These are phyloP conservation scores for Gerris buenoi DNA, from an alignment of 1,140 invertebrate genomes.

Conservation along the genomic window DNA sequence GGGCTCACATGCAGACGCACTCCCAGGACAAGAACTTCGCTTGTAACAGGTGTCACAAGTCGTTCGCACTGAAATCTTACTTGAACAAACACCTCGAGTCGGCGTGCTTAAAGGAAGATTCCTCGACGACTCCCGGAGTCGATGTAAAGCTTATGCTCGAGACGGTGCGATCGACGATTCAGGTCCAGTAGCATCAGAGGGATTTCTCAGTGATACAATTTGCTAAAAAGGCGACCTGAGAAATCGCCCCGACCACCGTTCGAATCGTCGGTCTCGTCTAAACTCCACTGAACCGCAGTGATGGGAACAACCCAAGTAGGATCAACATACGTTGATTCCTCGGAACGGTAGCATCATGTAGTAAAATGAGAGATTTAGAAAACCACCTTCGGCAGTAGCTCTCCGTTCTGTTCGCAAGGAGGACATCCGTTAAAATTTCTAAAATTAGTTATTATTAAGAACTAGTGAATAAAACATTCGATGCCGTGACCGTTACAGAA, in stretches of 20 bases:
- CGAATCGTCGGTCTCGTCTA: not conserved
- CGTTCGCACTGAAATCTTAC: constrained; percentile 92
- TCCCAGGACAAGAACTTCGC: constrained; percentile 78
- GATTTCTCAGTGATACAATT: constrained; percentile 22
- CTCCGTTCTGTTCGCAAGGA: not conserved
- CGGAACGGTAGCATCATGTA: not conserved
- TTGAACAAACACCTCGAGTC: constrained; percentile 93
- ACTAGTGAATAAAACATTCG: too few relatives aligned
- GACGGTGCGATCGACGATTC: constrained; percentile 15
- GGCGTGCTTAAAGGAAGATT: constrained; percentile 41
- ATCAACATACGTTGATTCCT: not conserved
- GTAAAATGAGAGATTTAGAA: not conserved
- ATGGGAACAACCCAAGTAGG: not conserved
- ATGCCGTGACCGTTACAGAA: too few relatives aligned
- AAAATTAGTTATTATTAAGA: too few relatives aligned
- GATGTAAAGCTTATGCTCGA: constrained; percentile 17
- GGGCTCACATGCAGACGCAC: constrained; percentile 90
- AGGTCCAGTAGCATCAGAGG: constrained; percentile 22
- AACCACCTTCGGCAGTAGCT: not conserved
- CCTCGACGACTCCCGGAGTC: constrained; percentile 9
- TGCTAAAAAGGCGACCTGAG: constrained; percentile 13
- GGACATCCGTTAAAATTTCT: too few relatives aligned
- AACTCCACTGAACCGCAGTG: not conserved
- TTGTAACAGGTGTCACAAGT: constrained; percentile 77
- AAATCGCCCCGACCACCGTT: not conserved